Evolutionary conservation across 2,888 invertebrate genomes (phyloP).

Genomic region (Erynnis tages): DNA sequence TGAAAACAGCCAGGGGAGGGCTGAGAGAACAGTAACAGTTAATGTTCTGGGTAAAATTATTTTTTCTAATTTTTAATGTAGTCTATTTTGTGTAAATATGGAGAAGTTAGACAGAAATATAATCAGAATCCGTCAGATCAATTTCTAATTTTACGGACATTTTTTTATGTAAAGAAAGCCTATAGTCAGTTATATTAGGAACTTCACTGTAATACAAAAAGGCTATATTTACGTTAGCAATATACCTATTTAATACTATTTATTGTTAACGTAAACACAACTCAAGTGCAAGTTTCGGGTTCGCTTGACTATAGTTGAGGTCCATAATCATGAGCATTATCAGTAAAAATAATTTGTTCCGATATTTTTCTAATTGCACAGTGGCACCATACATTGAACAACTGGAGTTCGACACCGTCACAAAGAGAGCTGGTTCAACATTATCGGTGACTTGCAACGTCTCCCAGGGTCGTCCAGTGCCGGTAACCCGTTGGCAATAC

Average conservation of each 20-base stretch:
- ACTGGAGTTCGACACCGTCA: slow-evolving; percentile 36
- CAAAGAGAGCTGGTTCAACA: slow-evolving; percentile 38
- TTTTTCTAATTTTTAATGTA: background rate
- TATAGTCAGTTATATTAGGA: too few species aligned
- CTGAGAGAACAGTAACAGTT: slow-evolving; percentile 45
- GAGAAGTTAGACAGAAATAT: too few species aligned
- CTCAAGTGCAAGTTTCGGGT: too few species aligned
- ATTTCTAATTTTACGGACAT: too few species aligned
- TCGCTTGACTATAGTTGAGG: background rate
- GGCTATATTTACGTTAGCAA: too few species aligned
- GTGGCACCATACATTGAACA: slow-evolving; percentile 60
- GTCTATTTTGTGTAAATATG: too few species aligned
- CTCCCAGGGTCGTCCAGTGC: slow-evolving; percentile 51
- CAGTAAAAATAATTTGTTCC: background rate
- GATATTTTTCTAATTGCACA: slow-evolving; percentile 37
- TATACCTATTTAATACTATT: too few species aligned
- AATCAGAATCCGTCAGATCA: too few species aligned
- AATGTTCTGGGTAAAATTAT: slow-evolving; percentile 55
- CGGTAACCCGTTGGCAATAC: slow-evolving; percentile 56
- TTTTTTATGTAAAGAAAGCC: too few species aligned
- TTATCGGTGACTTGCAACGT: slow-evolving; percentile 50
- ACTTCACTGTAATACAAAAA: too few species aligned
- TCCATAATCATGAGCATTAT: background rate
- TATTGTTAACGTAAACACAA: too few species aligned
- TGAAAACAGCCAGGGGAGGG: slow-evolving; percentile 54